Base-by-base conservation (phyloP, 2,888 invertebrate genomes). In the Melieria picta region DNA sequence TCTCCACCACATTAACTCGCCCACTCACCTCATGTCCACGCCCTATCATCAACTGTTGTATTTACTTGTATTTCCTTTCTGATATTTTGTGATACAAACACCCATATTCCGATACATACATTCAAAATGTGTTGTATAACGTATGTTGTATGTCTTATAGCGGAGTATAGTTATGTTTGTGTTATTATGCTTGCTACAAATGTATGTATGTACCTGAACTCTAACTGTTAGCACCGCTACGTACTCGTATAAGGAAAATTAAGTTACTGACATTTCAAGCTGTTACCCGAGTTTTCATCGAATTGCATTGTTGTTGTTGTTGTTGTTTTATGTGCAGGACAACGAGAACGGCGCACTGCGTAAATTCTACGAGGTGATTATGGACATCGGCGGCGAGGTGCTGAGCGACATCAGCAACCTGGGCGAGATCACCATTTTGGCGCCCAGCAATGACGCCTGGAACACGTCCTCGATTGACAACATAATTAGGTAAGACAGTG, bases 381-480 rank as follows among this genome's bases (percentile, higher is more conserved):
- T 92, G 87, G 93, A 94, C 81, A 89, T 91, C 72, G 94, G 93
- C 6, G 90, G 91, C 71, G 92, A 93, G 77, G 94, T 94, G 82
- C 89, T 94, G 83, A 90, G 90, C 74, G 91, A 91, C 76, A 90
- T 95, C 48, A 92, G 90, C 71, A 87, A 89, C 72, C 90, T 91
- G 75, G 91, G 91, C 71, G 93, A 94, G 78, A 90, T 95, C 43
- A 97, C 97, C 4, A 89, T 97, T 71, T 94, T 97, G 84, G 96
- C 95, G 3, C 97, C 97, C 0, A 94, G 94, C 81, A 96, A 97
- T 83, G 93, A 93, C 74, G 96, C 96, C 11, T 93, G 95, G 91
- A 90, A 91, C 63, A 91, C 92, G 77, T 90, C 91, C 62, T 91
- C 91, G 75, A 90, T 95, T n/a, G 90, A 91, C 80, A 90, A 91